A percentile compares a stretch with the other conserved stretches of the same genome.
phyloP scores from a whole-genome alignment of 2,888 invertebrate species.

The Ichneumon xanthorius region DNA sequence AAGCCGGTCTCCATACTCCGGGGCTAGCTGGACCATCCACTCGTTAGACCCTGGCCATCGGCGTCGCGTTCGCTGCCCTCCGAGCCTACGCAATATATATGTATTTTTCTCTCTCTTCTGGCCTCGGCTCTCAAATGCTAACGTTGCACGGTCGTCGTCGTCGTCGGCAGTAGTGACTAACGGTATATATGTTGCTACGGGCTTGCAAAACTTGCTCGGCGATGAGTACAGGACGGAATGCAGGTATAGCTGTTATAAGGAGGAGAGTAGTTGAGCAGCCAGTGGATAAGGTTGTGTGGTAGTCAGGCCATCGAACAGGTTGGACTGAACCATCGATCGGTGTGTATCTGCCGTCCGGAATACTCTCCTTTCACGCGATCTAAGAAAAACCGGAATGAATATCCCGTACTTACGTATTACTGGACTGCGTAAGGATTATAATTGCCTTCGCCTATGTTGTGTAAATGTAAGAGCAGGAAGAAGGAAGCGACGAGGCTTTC shows the following conservation, averaged over 20 bases:
- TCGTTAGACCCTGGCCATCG: neutral
- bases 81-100: neutral
- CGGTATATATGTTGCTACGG: slow-evolving; percentile 24
- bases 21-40: slow-evolving; percentile 5
- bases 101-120: neutral
- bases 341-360: neutral
- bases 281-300: slow-evolving; percentile 45
- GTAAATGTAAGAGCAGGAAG: neutral
- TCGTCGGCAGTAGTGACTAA: slow-evolving; percentile 17
- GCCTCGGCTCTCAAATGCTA: slow-evolving; percentile 5
- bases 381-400: neutral
- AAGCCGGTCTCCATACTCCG: neutral
- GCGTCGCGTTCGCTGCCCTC: slow-evolving; percentile 3
- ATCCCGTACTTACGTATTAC: neutral
- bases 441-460: neutral
- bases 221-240: slow-evolving; percentile 34
- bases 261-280: neutral
- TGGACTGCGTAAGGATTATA: neutral
- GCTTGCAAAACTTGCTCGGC: slow-evolving; percentile 15
- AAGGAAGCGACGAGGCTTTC: neutral
- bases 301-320: slow-evolving; percentile 19
- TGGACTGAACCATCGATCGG: neutral
- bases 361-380: slow-evolving; percentile 15
- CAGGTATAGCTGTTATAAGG: neutral
- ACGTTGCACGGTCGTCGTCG: slow-evolving; percentile 19